Evolutionary conservation across 2,113 vertebrate species (phyloP).

Genomic region (Colaptes auratus): DNA sequence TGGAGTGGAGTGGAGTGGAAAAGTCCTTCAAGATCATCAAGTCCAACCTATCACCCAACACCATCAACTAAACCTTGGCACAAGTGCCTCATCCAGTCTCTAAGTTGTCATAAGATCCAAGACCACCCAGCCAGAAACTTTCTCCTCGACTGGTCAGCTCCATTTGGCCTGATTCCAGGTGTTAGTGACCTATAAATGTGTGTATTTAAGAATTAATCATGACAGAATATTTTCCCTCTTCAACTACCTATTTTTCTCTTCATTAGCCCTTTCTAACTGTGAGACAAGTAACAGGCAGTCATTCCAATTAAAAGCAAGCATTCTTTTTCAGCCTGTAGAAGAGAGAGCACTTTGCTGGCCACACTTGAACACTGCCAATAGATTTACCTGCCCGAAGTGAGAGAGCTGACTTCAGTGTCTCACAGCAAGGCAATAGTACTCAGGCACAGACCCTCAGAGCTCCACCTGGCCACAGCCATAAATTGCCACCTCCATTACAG

Average conservation of each 20-base stretch:
- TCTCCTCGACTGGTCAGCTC: neutral
- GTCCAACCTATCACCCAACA: too few species aligned
- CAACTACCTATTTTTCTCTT: neutral
- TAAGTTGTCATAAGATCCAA: neutral
- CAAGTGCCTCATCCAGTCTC: too few species aligned
- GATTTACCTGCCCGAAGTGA: neutral
- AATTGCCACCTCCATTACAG: slow-evolving; percentile 79
- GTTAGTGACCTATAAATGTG: neutral
- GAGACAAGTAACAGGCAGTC: slow-evolving; percentile 8
- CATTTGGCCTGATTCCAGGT: neutral
- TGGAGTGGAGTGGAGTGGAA: too few species aligned
- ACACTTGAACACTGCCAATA: neutral
- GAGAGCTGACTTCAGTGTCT: neutral
- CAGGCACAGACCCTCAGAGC: slow-evolving; percentile 55
- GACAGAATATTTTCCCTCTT: neutral
- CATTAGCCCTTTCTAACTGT: neutral
- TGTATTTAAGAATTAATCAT: neutral
- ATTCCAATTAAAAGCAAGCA: slow-evolving; percentile 48
- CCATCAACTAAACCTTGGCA: too few species aligned
- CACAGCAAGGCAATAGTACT: slow-evolving; percentile 67
- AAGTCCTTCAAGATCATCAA: too few species aligned
- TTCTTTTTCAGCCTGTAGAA: neutral
- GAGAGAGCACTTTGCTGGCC: neutral
- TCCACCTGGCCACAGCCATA: slow-evolving; percentile 72
- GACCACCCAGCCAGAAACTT: neutral